phyloP scores from a whole-genome alignment of 2,797 vertebrate species.

The Sebastes oblongus region DNA sequence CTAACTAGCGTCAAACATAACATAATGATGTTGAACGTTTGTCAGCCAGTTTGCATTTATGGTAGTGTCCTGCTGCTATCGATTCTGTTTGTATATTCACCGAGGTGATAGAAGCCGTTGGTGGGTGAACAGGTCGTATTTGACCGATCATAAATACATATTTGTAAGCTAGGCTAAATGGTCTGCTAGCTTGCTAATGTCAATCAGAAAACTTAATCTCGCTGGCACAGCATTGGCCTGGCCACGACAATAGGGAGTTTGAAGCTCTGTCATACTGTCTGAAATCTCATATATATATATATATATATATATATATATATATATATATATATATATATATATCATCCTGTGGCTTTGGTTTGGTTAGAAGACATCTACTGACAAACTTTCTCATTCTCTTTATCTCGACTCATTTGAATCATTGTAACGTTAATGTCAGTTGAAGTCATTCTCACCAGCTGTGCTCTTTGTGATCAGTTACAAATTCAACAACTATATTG shows the following conservation, averaged over 20 bases:
- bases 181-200: slow-evolving; percentile 65
- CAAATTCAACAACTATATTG: neutral
- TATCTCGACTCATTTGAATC: neutral
- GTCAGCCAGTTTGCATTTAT: slow-evolving; percentile 17
- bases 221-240: slow-evolving; percentile 39
- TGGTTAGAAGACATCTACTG: neutral
- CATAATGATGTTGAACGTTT: slow-evolving; percentile 26
- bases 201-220: slow-evolving; percentile 67
- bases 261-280: neutral
- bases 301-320: neutral
- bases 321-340: neutral
- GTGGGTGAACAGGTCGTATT: neutral
- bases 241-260: neutral
- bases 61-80: neutral
- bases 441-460: neutral
- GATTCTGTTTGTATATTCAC: neutral
- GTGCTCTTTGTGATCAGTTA: neutral
- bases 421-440: neutral
- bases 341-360: neutral
- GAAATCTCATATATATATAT: neutral
- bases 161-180: slow-evolving; percentile 45
- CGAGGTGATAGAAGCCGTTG: neutral
- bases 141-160: neutral
- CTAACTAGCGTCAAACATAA: slow-evolving; percentile 32
- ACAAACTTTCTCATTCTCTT: neutral